Evolutionary conservation across 2,888 invertebrate genomes (phyloP).

Genomic region (Andrena dorsata): DNA sequence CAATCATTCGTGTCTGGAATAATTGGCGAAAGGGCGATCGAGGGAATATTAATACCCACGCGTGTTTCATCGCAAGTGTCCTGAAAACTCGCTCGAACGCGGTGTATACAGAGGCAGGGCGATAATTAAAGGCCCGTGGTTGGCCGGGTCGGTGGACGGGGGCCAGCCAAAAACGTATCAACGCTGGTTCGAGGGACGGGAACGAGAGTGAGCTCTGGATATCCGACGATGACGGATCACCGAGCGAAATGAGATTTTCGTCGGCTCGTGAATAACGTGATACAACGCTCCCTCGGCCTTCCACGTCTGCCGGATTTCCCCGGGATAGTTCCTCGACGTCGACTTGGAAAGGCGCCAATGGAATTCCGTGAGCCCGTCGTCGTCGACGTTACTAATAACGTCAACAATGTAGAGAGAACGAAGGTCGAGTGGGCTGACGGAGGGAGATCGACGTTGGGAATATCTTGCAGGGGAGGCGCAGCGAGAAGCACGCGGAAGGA

Average conservation of each 20-base stretch:
- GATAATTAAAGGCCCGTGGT: neutral
- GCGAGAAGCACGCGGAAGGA: slow-evolving; percentile 19
- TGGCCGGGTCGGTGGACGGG: neutral
- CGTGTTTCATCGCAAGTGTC: slow-evolving; percentile 1
- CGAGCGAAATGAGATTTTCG: slow-evolving; percentile 46
- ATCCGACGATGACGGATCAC: slow-evolving; percentile 31
- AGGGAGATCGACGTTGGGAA: slow-evolving; percentile 1
- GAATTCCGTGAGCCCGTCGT: slow-evolving; percentile 50
- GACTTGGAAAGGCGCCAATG: slow-evolving; percentile 77
- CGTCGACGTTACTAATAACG: slow-evolving; percentile 58
- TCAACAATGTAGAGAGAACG: slow-evolving; percentile 46
- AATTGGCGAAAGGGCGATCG: neutral
- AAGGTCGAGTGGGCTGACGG: slow-evolving; percentile 41
- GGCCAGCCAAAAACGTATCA: neutral
- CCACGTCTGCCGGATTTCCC: slow-evolving; percentile 55
- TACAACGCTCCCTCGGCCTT: slow-evolving; percentile 8
- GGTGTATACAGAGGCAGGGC: neutral
- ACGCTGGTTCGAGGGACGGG: neutral
- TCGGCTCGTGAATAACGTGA: slow-evolving; percentile 20
- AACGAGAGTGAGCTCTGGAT: slow-evolving; percentile 12
- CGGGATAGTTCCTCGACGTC: slow-evolving; percentile 60
- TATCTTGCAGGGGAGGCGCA: neutral
- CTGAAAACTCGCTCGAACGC: neutral
- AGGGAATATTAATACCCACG: neutral
- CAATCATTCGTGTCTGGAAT: slow-evolving; percentile 10